Percentiles rank a stretch among this genome's conserved stretches.
phyloP scores from a whole-genome alignment of 2,797 vertebrate species.

The Eulemur coronatus region DNA sequence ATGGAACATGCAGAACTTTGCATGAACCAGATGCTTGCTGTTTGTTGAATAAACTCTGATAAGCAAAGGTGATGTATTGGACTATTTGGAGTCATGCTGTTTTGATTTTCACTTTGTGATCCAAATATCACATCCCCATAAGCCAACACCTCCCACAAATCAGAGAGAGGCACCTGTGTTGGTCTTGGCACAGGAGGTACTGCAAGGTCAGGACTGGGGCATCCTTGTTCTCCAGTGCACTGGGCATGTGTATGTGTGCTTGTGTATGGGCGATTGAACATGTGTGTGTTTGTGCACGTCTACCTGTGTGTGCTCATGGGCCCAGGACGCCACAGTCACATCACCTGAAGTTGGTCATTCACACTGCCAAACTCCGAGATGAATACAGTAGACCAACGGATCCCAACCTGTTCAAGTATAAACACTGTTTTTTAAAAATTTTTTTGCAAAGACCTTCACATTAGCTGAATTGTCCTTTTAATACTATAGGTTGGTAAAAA shows the following conservation, averaged over 20 bases:
- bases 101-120: not conserved
- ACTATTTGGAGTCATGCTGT: not conserved
- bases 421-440: not conserved
- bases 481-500: not conserved
- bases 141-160: not conserved
- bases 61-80: not conserved
- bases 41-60: not conserved
- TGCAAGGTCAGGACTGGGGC: not conserved
- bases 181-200: not conserved
- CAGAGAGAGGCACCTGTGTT: conserved; percentile 43
- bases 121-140: not conserved
- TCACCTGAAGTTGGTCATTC: not conserved
- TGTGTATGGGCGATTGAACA: not conserved
- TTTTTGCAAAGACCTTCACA: not conserved
- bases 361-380: not conserved
- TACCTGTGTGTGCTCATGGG: not conserved
- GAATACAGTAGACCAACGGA: not conserved
- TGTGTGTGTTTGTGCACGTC: not conserved
- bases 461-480: not conserved
- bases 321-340: not conserved
- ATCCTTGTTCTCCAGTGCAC: not conserved
- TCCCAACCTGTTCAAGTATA: not conserved
- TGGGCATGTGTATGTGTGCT: fast-evolving
- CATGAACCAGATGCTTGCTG: not conserved
- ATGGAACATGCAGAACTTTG: not conserved